Evolutionary conservation across 2,888 invertebrate species (phyloP), one percentile per base, ranked within the genome.

Genomic region (Leucophora obtusa): DNA sequence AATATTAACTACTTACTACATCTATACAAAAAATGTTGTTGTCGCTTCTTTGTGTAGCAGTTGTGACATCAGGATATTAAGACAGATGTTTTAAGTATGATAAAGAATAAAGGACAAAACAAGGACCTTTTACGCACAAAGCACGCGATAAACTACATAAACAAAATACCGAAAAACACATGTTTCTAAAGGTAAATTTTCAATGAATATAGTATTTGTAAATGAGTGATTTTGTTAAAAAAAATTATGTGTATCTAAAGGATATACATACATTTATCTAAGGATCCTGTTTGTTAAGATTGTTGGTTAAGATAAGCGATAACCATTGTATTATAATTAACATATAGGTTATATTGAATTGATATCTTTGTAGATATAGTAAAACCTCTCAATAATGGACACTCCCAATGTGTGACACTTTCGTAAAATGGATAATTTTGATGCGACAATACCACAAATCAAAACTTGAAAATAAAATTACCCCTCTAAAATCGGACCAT

Each of bases 11-110:
- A 28, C 28, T 28, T 28, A 62, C 47, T 70, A 50, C n/a, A n/a
- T n/a, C n/a, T 17, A 73, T 11, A 47, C 62, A 28, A 28, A 62
- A 17, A 62, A 47, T 35, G 10, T 15, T 62, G n/a, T n/a, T 28
- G 38, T 43, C 35, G 63, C 24, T 68, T 62, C 14, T 59, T 17
- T 58, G 47, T 69, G 18, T 68, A 75, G 58, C 79, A 79, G 79
- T 79, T 75, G 71, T 75, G 75, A 68, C 71, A 79, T 66, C 75
- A 75, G 79, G 79, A 79, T 71, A 75, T 68, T 18, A 2, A 28
- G 71, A 75, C 79, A 79, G 79, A 75, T 79, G 79, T 79, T 79
- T 75, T 79, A n/a, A n/a, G n/a, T n/a, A 15, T 54, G 38, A 43
- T 65, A 54, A 60, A 50, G 35, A 11, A 35, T 11, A 8, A 21